Conservation (phyloP, 1,140 invertebrate species). For the Saxidomus purpurata region DNA sequence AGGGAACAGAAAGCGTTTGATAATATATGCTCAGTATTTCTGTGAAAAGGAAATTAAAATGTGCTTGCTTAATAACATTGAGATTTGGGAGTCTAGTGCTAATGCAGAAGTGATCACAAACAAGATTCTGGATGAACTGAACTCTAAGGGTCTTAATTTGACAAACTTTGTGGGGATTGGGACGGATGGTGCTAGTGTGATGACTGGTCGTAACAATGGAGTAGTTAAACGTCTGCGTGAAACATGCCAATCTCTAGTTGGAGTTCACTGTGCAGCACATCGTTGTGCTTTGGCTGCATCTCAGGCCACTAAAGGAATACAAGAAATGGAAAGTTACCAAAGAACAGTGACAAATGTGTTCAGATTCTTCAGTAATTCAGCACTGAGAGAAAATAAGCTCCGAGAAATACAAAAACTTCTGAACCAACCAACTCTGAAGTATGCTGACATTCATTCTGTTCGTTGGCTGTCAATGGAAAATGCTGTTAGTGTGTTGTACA, state of each 20-base stretch:
- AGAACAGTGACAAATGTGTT: conserved; percentile 51
- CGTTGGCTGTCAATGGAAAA: not conserved
- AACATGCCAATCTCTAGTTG: not conserved
- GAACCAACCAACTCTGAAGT: not conserved
- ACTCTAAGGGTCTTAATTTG: not conserved
- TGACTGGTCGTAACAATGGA: not conserved
- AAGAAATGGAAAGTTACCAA: not conserved
- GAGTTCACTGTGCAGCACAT: conserved; percentile 56
- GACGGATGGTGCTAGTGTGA: conserved; percentile 25
- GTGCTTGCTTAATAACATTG: not conserved
- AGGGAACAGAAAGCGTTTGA: not conserved
- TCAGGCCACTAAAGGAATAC: conserved; percentile 35
- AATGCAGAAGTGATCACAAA: conserved; percentile 18
- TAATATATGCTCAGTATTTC: not conserved
- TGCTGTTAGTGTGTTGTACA: not conserved
- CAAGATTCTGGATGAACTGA: no score
- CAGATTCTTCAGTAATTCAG: conserved; percentile 36
- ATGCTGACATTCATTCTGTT: not conserved
- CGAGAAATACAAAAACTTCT: not conserved
- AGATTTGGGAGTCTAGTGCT: not conserved
- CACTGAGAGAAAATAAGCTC: not conserved
- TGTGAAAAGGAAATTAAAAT: conserved; percentile 19
- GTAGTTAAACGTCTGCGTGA: not conserved
- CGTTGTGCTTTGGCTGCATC: conserved; percentile 50
- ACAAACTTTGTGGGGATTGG: not conserved